Evolutionary conservation across 1,140 invertebrate species (phyloP).

Genomic region (Cyphomyrmex costatus): DNA sequence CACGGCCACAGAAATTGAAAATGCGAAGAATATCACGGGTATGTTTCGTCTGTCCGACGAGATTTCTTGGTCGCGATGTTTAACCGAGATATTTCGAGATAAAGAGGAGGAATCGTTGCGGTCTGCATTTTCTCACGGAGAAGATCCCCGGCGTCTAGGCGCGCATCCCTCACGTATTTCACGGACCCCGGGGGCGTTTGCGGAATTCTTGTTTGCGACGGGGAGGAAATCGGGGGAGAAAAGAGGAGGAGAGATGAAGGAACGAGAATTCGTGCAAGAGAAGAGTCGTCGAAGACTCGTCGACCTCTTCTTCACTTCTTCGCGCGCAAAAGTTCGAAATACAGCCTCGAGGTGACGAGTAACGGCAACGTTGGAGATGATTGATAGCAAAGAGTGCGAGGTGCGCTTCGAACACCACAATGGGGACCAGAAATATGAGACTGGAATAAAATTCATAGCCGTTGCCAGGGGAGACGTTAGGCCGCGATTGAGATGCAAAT

Average conservation of each 20-base stretch:
- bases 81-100: slow-evolving; percentile 38
- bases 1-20: slow-evolving; percentile 42
- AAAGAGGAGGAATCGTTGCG: slow-evolving; percentile 27
- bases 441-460: slow-evolving; percentile 69
- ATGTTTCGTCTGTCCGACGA: slow-evolving; percentile 44
- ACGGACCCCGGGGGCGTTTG: slow-evolving; percentile 49
- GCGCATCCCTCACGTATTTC: slow-evolving; percentile 62
- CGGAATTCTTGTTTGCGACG: slow-evolving; percentile 61
- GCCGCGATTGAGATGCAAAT: slow-evolving; percentile 73
- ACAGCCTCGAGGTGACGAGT: slow-evolving; percentile 68
- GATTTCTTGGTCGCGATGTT: slow-evolving; percentile 57
- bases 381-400: slow-evolving; percentile 67
- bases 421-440: slow-evolving; percentile 69
- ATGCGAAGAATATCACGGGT: slow-evolving; percentile 43
- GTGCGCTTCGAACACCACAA: slow-evolving; percentile 44
- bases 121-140: slow-evolving; percentile 37
- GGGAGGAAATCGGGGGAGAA: not conserved
- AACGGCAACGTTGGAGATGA: slow-evolving; percentile 66
- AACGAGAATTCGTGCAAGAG: slow-evolving; percentile 49
- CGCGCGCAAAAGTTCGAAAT: slow-evolving; percentile 63
- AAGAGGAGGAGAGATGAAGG: too few relatives aligned
- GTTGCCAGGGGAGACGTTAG: slow-evolving; percentile 61
- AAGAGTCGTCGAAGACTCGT: slow-evolving; percentile 59
- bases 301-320: slow-evolving; percentile 44
- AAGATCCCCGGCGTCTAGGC: slow-evolving; percentile 67